Evolutionary conservation across 1,140 invertebrate genomes (phyloP).

Genomic region (Phortica variegata): DNA sequence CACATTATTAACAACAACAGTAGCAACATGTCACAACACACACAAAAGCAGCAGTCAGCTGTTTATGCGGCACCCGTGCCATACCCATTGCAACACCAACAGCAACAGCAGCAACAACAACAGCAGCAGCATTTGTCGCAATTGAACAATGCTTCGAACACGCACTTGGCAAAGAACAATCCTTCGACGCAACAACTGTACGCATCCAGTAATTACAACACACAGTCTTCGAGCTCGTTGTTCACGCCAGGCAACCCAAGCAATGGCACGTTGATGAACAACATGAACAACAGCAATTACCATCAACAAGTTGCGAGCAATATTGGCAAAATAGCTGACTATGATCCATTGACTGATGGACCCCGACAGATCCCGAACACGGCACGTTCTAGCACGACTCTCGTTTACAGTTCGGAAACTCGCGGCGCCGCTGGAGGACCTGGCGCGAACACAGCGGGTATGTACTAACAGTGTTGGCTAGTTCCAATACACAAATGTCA

Average conservation of each 20-base stretch:
- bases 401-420: constrained; percentile 80
- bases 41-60: constrained; percentile 2
- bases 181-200: constrained; percentile 38
- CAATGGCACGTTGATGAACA: constrained; percentile 30
- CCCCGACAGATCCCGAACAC: constrained; percentile 74
- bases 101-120: constrained; percentile 29
- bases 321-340: constrained; percentile 76
- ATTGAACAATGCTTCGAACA: constrained; percentile 3
- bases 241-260: constrained; percentile 30
- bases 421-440: constrained; percentile 62
- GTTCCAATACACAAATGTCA: no score
- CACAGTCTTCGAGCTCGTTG: constrained; percentile 37
- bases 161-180: constrained; percentile 1
- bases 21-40: constrained; percentile 25
- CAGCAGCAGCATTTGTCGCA: constrained; percentile 11
- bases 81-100: constrained; percentile 12
- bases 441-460: constrained; percentile 12
- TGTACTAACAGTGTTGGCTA: constrained; percentile 3
- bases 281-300: constrained; percentile 14
- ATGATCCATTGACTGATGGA: constrained; percentile 72
- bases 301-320: constrained; percentile 15
- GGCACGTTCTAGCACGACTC: constrained; percentile 71
- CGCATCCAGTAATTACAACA: constrained; percentile 36
- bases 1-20: constrained; percentile 25
- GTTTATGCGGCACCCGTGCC: constrained; percentile 1